A percentile compares a stretch with the other conserved stretches of the same genome.
Conservation (phyloP, 2,113 vertebrate genomes). For the Paramormyrops kingsleyae region DNA sequence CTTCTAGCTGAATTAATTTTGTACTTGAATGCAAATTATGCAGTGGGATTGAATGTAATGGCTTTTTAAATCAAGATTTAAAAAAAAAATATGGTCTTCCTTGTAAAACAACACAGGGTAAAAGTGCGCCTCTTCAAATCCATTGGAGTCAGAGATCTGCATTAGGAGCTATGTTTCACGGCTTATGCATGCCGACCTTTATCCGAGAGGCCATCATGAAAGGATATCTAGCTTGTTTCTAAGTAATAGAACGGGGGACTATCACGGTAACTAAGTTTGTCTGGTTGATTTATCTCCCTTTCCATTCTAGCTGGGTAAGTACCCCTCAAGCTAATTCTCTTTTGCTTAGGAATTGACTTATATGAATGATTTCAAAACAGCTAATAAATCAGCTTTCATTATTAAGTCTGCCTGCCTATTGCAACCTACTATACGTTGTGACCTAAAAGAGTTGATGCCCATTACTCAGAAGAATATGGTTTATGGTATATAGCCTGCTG, state of each 20-base stretch:
- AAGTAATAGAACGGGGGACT: not conserved
- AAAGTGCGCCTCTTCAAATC: not conserved
- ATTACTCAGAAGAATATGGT: not conserved
- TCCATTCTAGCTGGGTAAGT: not conserved
- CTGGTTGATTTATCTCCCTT: not conserved
- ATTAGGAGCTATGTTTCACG: not conserved
- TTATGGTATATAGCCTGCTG: not conserved
- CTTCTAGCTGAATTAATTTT: not conserved
- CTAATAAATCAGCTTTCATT: not conserved
- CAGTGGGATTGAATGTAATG: not conserved
- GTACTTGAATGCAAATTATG: not conserved
- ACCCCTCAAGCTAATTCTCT: not conserved
- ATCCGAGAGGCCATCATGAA: not conserved
- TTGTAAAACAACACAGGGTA: not conserved
- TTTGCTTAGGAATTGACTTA: slow-evolving; percentile 8
- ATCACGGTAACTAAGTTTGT: not conserved
- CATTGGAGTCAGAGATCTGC: not conserved
- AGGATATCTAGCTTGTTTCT: not conserved
- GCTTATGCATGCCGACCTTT: not conserved
- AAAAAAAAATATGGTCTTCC: not conserved
- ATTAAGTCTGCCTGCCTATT: not conserved
- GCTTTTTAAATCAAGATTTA: not conserved
- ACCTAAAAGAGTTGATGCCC: not conserved
- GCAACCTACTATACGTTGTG: not conserved
- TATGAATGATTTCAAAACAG: not conserved